Conservation (phyloP, 2,113 vertebrate genomes). For the Coregonus clupeaformis region DNA sequence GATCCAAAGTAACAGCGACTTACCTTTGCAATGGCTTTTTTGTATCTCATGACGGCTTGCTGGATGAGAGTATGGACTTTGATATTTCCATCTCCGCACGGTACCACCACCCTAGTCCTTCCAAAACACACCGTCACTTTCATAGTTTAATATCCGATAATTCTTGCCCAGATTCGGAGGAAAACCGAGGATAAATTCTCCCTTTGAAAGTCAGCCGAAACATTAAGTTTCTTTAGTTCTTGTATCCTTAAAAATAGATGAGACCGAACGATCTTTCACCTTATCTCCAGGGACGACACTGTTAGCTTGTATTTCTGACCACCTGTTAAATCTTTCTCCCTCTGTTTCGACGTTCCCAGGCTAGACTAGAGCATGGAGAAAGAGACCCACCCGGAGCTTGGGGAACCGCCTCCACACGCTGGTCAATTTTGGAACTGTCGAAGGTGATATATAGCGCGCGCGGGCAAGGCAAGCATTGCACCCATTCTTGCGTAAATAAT, state of each 20-base stretch:
- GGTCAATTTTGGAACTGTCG: conserved; percentile 36
- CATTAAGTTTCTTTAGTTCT: conserved; percentile 38
- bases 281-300: conserved; percentile 56
- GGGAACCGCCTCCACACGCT: conserved; percentile 31
- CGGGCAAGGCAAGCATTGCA: background rate
- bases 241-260: conserved; percentile 9
- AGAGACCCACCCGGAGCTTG: background rate
- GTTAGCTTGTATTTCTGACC: conserved; percentile 60
- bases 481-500: no score
- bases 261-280: conserved; percentile 23
- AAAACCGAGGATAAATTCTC: conserved; percentile 35
- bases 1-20: conserved; percentile 47
- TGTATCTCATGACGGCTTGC: conserved; percentile 90
- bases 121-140: conserved; percentile 94
- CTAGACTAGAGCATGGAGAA: conserved; percentile 21
- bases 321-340: conserved; percentile 64
- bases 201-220: conserved; percentile 20
- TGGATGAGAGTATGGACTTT: conserved; percentile 86
- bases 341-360: conserved; percentile 12
- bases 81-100: conserved; percentile 89
- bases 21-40: conserved; percentile 94
- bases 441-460: conserved; percentile 20
- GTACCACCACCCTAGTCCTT: conserved; percentile 92
- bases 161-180: conserved; percentile 63
- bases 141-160: conserved; percentile 61